Percentiles rank a stretch among this genome's conserved stretches.
Conservation (phyloP, 2,797 vertebrate species). For the Delichon dasypus region DNA sequence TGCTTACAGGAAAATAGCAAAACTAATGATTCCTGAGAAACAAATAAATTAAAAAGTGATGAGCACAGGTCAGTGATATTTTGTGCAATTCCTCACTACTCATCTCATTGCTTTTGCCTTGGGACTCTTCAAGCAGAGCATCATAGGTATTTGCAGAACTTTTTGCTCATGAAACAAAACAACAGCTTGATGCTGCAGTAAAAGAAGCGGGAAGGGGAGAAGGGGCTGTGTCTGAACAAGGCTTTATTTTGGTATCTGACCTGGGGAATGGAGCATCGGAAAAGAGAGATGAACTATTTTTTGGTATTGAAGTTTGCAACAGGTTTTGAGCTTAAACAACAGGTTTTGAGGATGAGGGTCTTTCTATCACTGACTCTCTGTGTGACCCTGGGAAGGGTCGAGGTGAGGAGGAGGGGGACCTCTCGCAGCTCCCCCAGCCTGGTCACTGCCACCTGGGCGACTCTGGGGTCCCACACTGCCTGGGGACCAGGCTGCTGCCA, state of each 20-base stretch:
- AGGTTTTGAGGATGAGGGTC: neutral
- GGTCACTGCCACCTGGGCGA: neutral
- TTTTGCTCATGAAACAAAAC: neutral
- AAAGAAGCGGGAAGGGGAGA: neutral
- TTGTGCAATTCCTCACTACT: neutral
- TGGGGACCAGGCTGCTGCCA: neutral
- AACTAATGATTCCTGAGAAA: neutral
- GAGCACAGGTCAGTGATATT: neutral
- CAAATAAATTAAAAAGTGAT: neutral
- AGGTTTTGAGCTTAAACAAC: neutral
- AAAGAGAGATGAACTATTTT: neutral
- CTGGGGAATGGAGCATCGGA: fast-evolving
- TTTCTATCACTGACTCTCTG: too few relatives aligned
- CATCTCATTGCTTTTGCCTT: neutral
- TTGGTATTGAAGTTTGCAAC: neutral
- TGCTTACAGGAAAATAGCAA: neutral
- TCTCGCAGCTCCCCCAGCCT: neutral
- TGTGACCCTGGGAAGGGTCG: neutral
- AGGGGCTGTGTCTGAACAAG: neutral
- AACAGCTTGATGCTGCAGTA: neutral
- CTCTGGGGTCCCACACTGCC: neutral
- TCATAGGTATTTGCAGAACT: neutral
- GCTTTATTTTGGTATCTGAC: neutral
- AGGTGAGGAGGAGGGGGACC: neutral
- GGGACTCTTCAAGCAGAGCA: neutral